Base-by-base conservation (phyloP, 2,797 vertebrate species). In the Limosa lapponica region DNA sequence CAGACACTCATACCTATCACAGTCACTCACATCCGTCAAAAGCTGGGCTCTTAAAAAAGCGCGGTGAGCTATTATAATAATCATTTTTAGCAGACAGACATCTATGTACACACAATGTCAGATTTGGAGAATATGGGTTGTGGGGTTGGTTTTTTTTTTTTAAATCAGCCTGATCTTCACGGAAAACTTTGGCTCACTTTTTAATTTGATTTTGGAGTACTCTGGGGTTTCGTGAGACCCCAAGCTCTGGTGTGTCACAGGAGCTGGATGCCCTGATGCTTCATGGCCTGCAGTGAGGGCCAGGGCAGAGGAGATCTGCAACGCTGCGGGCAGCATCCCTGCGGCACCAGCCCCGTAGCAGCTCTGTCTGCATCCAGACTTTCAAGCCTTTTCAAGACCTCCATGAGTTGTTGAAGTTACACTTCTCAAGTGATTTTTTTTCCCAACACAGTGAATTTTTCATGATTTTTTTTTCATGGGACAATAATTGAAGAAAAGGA, bases 1-100 rank as follows among this genome's bases (percentile, higher is more conserved):
- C 84, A 80, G 92, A 54, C 93, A 64, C 75, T 81, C 41, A 2
- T 61, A 82, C 82, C 91, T 88, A 41, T 84, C 87, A 71, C 69
- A 77, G 80, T 36, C 84, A 43, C 61, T 92, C 24, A 72, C 44
- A 43, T 24, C 61, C 24, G 2, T 55, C 80, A 55, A 57, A 78
- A 69, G 66, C 66, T 6, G 23, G 46, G 67, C 51, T 90, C 58
- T 83, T 44, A 34, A 75, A 71, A 83, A 64, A 79, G 30, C 4
- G 1, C 0, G 3, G 27, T 7, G 41, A 77, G 80, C 49, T 59
- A 34, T 44, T 88, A 48, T 2, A 48, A 70, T n/a, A 27, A 84
- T 73, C 4, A 79, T 36, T 69, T 89, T 58, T 8, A 82, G 49
- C 52, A 78, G 67, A 13, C 39, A 79, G 62, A 55, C 24, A 13